Base-by-base conservation (phyloP, 2,113 vertebrate species). In the Xenopus borealis region DNA sequence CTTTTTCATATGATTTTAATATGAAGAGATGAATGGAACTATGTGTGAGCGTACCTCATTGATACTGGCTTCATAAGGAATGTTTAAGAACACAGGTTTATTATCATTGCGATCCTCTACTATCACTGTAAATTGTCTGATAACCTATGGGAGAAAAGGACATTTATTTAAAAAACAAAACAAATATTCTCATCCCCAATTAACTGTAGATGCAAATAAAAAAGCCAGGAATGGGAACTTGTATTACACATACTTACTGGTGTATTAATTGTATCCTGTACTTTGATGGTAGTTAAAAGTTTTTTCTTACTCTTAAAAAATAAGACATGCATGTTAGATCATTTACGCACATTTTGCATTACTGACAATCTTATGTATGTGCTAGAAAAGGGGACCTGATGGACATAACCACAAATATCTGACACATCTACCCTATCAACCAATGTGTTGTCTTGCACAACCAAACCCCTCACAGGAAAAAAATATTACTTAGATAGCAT, bases 21-120 rank as follows among this genome's bases (percentile, higher is more conserved):
- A 40, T 7, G 33, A 40, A 40, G 33, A n/a, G 8, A 55, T 55
- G 8, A 20, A 23, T 23, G 11, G 19, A 2, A 23, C 20, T 47
- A 50, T 12, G 46, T 45, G 45, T 18, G 19, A 17, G 1, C 85
- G 82, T 85, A 96, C 95, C 86, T 97, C 95, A 9, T 0, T 0
- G 7, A 94, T 33, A 0, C 3, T 10, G 27, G 0, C 0, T 12
- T 86, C 85, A 76, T 91, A 94, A 4, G 65, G 75, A 1, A 78
- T 10, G 0, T 71, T 5, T 7, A 46, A 0, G 80, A 97, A 96
- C 57, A 80, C 13, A 0, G 95, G 95, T 0, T 0, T 1, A 0
- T 95, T 93, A 82, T 95, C 89, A 33, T 96, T 97, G 79, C 83
- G 84, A 30, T 94, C 91, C 0, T 0, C 0, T 66, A 97, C 13